phyloP scores from a whole-genome alignment of 1,140 invertebrate genomes.

The Coptotermes formosanus region DNA sequence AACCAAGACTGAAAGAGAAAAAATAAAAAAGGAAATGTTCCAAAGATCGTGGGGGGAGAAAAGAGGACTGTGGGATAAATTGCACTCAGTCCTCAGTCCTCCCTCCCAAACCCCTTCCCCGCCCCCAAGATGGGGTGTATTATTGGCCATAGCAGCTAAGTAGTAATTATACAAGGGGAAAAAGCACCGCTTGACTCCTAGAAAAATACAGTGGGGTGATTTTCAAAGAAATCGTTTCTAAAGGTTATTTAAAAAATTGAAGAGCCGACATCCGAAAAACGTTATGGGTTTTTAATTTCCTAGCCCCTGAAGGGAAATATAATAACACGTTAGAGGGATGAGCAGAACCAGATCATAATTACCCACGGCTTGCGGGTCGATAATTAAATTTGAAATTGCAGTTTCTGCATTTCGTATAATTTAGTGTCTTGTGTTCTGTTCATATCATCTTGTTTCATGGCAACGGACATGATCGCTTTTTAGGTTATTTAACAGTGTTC shows the following conservation, averaged over 20 bases:
- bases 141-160: constrained; percentile 10
- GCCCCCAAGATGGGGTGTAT: not conserved
- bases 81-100: not conserved
- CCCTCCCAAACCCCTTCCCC: not conserved
- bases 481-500: too few species aligned
- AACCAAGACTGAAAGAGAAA: not conserved
- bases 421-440: not conserved
- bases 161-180: not conserved
- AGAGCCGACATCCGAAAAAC: not conserved
- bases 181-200: not conserved
- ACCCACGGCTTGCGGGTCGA: not conserved
- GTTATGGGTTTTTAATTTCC: constrained; percentile 5
- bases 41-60: not conserved
- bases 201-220: not conserved
- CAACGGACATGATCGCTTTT: too few species aligned
- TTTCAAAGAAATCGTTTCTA: not conserved
- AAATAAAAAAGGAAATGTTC: not conserved
- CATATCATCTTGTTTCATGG: too few species aligned
- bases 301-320: not conserved
- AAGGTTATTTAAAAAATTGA: constrained; percentile 15
- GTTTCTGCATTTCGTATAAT: not conserved
- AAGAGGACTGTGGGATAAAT: not conserved
- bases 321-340: not conserved
- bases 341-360: not conserved
- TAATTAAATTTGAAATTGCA: not conserved